These are phyloP conservation scores for Bombus fervidus DNA, from an alignment of 1,140 invertebrate genomes.

Conservation along the genomic window DNA sequence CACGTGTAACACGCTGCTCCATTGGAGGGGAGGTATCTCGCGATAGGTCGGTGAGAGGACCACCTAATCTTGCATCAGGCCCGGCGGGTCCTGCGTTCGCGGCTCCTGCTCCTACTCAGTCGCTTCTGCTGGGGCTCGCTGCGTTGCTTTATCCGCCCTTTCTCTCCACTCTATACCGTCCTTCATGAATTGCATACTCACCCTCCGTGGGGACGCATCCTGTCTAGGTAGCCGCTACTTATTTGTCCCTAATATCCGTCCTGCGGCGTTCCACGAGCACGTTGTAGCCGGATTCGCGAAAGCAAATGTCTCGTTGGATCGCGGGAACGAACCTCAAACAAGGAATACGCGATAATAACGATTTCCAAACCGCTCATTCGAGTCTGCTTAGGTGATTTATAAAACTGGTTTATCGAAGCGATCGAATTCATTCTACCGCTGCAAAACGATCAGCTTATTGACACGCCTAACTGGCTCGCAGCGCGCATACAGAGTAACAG, in stretches of 20 bases:
- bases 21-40: conserved; percentile 46
- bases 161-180: not conserved
- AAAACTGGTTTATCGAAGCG: conserved; percentile 42
- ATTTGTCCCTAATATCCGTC: conserved; percentile 64
- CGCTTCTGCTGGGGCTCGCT: not conserved
- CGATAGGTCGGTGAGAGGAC: conserved; percentile 61
- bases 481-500: conserved; percentile 2
- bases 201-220: conserved; percentile 37
- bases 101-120: conserved; percentile 45
- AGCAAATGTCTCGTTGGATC: conserved; percentile 34
- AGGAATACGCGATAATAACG: conserved; percentile 59
- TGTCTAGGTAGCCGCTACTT: conserved; percentile 65
- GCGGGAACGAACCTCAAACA: conserved; percentile 52
- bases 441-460: conserved; percentile 11
- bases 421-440: conserved; percentile 12
- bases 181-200: conserved; percentile 59
- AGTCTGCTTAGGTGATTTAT: conserved; percentile 49
- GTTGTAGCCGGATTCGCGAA: not conserved
- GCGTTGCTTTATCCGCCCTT: conserved; percentile 13
- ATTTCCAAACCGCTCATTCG: conserved; percentile 50
- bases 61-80: conserved; percentile 69
- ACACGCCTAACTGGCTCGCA: conserved; percentile 34
- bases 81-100: conserved; percentile 59
- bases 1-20: conserved; percentile 61
- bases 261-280: conserved; percentile 39